Evolutionary conservation across 2,888 invertebrate genomes (phyloP).

Genomic region (Thymelicus acteon): DNA sequence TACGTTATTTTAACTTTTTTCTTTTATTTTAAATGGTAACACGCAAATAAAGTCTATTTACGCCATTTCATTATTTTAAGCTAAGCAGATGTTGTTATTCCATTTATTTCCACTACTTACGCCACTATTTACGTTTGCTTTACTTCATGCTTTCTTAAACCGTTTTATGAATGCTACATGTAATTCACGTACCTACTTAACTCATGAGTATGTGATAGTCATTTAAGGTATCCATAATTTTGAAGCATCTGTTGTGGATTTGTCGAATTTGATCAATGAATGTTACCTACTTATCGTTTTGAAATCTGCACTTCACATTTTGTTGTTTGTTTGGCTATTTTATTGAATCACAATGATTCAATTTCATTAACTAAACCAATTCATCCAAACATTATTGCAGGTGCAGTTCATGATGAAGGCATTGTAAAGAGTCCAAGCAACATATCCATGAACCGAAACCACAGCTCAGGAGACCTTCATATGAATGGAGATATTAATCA

Average conservation of each 20-base stretch:
- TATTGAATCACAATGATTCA: constrained; percentile 8
- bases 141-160: constrained; percentile 18
- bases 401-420: constrained; percentile 73
- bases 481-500: constrained; percentile 88
- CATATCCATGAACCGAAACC: constrained; percentile 91
- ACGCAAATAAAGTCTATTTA: background rate
- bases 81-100: constrained; percentile 10
- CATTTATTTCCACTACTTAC: background rate
- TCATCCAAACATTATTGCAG: constrained; percentile 54
- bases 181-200: background rate
- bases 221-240: background rate
- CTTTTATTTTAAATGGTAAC: background rate
- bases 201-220: background rate
- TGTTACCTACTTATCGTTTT: constrained; percentile 1
- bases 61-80: constrained; percentile 1
- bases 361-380: background rate
- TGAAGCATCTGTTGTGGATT: background rate
- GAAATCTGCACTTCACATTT: constrained; percentile 3
- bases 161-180: constrained; percentile 16
- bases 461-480: constrained; percentile 87
- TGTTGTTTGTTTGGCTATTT: constrained; percentile 1
- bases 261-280: background rate
- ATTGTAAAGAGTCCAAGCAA: constrained; percentile 93
- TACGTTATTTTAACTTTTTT: constrained; percentile 39
- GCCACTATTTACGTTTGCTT: constrained; percentile 11